Evolutionary conservation across 1,140 invertebrate species (phyloP).

Genomic region (Akabosia matsudoensis): DNA sequence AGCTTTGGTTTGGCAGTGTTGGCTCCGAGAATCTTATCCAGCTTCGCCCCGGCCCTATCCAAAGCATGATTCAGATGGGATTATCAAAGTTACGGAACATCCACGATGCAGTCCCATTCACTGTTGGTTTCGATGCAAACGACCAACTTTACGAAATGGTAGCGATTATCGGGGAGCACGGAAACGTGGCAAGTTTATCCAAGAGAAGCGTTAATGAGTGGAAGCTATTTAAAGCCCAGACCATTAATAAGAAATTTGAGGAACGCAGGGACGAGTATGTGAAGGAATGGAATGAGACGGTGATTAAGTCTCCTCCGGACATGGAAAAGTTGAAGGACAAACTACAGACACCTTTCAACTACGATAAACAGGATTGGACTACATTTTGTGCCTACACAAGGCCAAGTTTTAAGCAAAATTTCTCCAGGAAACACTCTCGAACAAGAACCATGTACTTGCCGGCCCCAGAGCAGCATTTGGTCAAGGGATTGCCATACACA

Average conservation of each 20-base stretch:
- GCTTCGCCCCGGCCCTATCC: background rate
- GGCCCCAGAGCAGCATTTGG: conserved; percentile 14
- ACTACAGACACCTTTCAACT: background rate
- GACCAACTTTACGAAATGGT: background rate
- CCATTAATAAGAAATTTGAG: background rate
- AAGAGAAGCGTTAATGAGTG: background rate
- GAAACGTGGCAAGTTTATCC: background rate
- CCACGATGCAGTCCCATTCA: background rate
- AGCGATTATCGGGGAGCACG: background rate
- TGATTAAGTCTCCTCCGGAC: too few relatives aligned
- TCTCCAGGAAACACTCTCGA: background rate
- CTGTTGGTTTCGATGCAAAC: background rate
- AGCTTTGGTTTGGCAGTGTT: conserved; percentile 2
- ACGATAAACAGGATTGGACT: background rate
- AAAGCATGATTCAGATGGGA: background rate
- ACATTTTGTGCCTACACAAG: background rate
- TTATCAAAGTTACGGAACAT: background rate
- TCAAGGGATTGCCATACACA: background rate
- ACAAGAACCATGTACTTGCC: background rate
- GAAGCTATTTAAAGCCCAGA: background rate
- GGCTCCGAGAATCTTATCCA: background rate
- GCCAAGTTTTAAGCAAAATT: background rate
- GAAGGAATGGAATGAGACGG: too few relatives aligned
- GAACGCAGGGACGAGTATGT: background rate
- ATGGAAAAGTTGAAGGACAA: too few relatives aligned